Conservation (phyloP, 37 sponge, comb jelly and placozoan genomes). For the Oopsacas minuta region DNA sequence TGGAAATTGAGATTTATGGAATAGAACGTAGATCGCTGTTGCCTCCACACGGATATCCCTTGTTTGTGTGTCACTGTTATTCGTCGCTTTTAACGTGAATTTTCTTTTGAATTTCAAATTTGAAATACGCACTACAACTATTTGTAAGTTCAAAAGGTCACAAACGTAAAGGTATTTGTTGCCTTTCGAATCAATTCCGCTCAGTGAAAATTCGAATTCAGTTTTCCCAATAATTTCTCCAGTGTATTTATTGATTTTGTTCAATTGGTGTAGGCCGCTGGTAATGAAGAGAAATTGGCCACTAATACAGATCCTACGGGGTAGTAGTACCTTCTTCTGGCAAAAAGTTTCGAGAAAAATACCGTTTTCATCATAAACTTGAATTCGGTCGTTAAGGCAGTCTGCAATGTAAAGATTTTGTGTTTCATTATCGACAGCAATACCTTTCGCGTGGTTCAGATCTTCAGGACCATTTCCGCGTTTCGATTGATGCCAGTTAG, state of each 20-base stretch:
- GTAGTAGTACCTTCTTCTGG: neutral
- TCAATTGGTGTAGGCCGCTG: neutral
- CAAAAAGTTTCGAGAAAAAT: neutral
- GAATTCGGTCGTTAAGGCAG: neutral
- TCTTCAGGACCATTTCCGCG: neutral
- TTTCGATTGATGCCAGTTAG: neutral
- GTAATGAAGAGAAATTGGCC: neutral
- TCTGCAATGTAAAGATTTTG: neutral
- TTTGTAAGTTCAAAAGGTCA: neutral
- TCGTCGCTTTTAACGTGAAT: neutral
- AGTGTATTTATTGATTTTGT: neutral
- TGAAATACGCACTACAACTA: neutral
- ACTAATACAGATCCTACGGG: neutral
- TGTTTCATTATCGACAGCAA: neutral
- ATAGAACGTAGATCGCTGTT: neutral
- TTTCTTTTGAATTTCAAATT: neutral
- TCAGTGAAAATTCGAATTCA: neutral
- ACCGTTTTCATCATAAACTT: neutral
- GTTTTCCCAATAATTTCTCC: neutral
- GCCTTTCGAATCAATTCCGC: neutral
- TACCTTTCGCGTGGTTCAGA: neutral
- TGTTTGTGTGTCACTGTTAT: neutral
- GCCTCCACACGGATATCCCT: neutral
- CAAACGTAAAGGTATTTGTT: neutral
- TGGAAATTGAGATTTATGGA: neutral